Evolutionary conservation across 2,797 vertebrate species (phyloP).

Genomic region (Sarcophilus harrisii): DNA sequence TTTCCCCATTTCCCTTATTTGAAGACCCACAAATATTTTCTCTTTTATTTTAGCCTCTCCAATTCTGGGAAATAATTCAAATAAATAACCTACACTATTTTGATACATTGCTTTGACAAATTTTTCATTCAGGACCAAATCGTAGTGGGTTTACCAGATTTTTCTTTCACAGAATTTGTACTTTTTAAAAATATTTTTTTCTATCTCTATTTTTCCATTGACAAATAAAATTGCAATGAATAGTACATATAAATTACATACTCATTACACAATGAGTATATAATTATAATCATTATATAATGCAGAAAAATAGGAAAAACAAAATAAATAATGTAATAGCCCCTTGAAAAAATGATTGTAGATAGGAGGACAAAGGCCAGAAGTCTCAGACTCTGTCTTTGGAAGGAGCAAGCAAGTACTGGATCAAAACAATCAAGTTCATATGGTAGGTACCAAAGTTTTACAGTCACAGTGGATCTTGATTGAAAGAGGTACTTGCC

Average conservation of each 20-base stretch:
- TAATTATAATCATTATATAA: not conserved
- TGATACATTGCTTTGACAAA: not conserved
- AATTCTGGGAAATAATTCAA: not conserved
- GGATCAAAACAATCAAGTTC: not conserved
- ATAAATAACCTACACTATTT: not conserved
- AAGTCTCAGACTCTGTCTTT: not conserved
- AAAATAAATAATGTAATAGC: not conserved
- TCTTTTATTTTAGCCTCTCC: not conserved
- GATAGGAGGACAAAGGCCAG: not conserved
- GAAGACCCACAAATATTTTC: not conserved
- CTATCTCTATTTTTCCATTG: not conserved
- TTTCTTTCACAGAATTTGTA: not conserved
- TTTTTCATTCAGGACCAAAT: not conserved
- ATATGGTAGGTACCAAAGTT: not conserved
- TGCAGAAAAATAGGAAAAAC: not conserved
- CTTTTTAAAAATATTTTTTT: not conserved
- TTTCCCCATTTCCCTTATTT: not conserved
- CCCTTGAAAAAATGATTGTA: not conserved
- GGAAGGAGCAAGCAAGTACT: not conserved
- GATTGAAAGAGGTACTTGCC: not conserved
- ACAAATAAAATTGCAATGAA: not conserved
- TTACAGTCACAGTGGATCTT: not conserved
- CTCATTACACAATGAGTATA: not conserved
- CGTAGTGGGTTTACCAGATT: not conserved
- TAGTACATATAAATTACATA: not conserved